Evolutionary conservation across 1,140 invertebrate species (phyloP), one percentile per base, ranked within the genome.

Genomic region (Cyphomyrmex costatus): DNA sequence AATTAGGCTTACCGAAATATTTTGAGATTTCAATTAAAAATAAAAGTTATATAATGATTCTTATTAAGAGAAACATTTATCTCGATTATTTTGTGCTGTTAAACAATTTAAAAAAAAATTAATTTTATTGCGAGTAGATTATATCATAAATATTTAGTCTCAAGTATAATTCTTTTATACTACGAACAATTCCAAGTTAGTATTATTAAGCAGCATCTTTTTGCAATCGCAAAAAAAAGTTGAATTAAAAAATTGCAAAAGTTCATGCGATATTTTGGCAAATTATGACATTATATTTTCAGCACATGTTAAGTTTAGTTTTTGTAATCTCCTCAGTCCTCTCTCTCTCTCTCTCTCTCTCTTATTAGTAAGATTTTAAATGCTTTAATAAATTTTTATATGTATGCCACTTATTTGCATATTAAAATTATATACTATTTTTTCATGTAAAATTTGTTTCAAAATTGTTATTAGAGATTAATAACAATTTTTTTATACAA

Each of bases 191-290:
- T 27, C 12, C 27, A 68, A 30, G n/a, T 79, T 66, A 33, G 30
- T 66, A 78, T 30, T 49, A 16, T 51, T 66, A 58, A 70, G 10
- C 30, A 80, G 24, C n/a, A 19, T 33, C n/a, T 70, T 53, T 14
- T 53, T 68, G 77, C 61, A 70, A 68, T 53, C 1, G 46, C n/a
- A 70, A 68, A 79, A 16, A 42, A 16, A 66, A 79, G 14, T 36
- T 36, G 6, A 65, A 19, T 16, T 68, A 0, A 68, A 21, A 24
- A 68, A 16, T 53, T 68, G 8, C 77, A 12, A 80, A 78, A 79
- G 3, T 70, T 53, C 63, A 70, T 80, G 77, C 77, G 10, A 70
- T 80, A 42, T 36, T 80, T 10, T 36, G 21, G 7, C 30, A 0
- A 70, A 36, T 14, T 49, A 51, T 14, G 16, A 77, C 27, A 30